phyloP scores from a whole-genome alignment of 2,113 vertebrate genomes.

The Tetrao urogallus region DNA sequence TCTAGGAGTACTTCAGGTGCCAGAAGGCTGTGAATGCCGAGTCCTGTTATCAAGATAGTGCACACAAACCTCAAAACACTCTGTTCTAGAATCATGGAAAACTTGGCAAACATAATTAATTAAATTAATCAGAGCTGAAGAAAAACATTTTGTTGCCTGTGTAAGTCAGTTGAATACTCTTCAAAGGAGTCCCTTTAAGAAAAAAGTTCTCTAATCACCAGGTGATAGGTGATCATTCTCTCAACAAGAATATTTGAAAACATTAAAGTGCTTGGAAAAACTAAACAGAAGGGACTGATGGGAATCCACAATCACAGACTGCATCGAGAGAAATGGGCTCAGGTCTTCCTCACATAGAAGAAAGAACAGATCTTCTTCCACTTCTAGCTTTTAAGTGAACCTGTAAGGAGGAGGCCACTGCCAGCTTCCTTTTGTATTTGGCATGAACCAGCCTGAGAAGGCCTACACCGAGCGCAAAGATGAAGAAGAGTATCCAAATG shows the following conservation, averaged over 20 bases:
- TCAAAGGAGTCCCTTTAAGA: neutral
- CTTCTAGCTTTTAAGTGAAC: neutral
- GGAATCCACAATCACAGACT: neutral
- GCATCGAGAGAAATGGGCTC: neutral
- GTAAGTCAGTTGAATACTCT: neutral
- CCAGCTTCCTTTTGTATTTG: neutral
- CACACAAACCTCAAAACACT: neutral
- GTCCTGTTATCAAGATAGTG: neutral
- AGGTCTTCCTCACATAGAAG: neutral
- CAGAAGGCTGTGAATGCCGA: no score
- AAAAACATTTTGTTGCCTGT: neutral
- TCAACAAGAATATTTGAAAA: neutral
- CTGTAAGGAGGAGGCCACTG: neutral
- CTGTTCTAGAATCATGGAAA: neutral
- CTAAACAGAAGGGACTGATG: neutral
- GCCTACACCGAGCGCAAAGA: neutral
- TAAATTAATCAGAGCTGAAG: neutral
- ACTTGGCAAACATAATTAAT: neutral
- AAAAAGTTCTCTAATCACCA: neutral
- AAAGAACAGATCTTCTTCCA: neutral
- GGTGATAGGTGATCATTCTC: neutral
- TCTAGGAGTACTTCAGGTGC: neutral
- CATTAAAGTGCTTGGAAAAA: neutral
- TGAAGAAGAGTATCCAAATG: neutral
- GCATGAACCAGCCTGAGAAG: neutral